These are phyloP conservation scores for Medauroidea extradentata DNA, from an alignment of 1,140 invertebrate species.

Conservation along the genomic window DNA sequence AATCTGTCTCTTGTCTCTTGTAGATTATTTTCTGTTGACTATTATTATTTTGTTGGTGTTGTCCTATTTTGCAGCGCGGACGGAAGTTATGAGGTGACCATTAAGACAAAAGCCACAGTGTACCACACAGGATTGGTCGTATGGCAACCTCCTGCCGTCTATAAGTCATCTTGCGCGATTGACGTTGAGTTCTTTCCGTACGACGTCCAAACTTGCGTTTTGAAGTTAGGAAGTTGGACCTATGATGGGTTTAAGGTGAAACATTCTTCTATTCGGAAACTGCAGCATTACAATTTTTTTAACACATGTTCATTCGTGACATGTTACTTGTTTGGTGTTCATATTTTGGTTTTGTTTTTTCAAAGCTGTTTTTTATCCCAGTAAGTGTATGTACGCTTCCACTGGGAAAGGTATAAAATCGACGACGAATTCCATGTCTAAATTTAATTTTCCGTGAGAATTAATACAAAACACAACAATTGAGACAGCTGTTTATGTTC, in stretches of 20 bases:
- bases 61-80: conserved; percentile 77
- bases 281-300: not conserved
- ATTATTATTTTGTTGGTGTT: conserved; percentile 1
- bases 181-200: conserved; percentile 97
- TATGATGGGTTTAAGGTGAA: conserved; percentile 93
- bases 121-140: conserved; percentile 87
- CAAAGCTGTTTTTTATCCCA: not conserved
- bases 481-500: no score
- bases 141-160: conserved; percentile 95
- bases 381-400: not conserved
- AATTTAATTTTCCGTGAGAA: no score
- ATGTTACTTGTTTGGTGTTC: not conserved
- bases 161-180: conserved; percentile 94
- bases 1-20: no score
- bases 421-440: no score
- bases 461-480: no score
- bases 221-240: conserved; percentile 95
- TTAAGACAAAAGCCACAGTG: conserved; percentile 90
- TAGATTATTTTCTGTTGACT: no score
- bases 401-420: no score
- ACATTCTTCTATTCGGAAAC: no score
- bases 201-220: conserved; percentile 92
- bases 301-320: not conserved
- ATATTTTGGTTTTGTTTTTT: not conserved
- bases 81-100: conserved; percentile 94